Evolutionary conservation across 2,113 vertebrate genomes (phyloP).

Genomic region (Lagopus leucura): DNA sequence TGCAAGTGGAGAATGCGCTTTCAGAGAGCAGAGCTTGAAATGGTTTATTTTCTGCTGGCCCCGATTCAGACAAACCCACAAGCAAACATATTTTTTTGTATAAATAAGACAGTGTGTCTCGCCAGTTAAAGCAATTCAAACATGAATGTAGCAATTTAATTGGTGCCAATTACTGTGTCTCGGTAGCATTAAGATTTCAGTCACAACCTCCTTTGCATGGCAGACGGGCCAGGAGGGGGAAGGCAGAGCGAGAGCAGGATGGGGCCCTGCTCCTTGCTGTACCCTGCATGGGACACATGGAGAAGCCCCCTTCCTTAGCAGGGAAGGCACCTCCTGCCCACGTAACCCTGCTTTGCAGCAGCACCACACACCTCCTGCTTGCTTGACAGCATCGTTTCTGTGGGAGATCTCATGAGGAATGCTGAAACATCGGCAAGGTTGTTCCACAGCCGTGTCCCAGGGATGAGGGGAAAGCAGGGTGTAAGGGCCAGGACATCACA

Average conservation of each 20-base stretch:
- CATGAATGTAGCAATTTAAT: constrained; percentile 82
- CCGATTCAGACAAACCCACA: constrained; percentile 73
- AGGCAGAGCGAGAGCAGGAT: background rate
- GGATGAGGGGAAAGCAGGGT: background rate
- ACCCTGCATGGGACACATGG: no score
- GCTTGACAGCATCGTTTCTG: background rate
- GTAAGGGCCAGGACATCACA: background rate
- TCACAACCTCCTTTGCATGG: constrained; percentile 41
- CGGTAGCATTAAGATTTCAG: constrained; percentile 75
- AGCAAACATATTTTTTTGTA: constrained; percentile 79
- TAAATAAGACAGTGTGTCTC: constrained; percentile 81
- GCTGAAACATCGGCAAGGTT: background rate
- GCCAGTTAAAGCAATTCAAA: constrained; percentile 81
- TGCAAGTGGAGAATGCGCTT: background rate
- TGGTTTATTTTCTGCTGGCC: constrained; percentile 69
- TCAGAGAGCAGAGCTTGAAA: background rate
- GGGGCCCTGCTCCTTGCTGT: background rate
- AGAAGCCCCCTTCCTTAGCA: background rate
- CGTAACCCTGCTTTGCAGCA: background rate
- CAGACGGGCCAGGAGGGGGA: constrained; percentile 4
- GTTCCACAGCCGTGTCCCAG: background rate
- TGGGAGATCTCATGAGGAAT: background rate
- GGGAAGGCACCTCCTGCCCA: background rate
- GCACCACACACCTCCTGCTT: background rate
- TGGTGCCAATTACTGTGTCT: constrained; percentile 76